Base-by-base conservation (phyloP, 2,888 invertebrate species). In the Noctua janthina region DNA sequence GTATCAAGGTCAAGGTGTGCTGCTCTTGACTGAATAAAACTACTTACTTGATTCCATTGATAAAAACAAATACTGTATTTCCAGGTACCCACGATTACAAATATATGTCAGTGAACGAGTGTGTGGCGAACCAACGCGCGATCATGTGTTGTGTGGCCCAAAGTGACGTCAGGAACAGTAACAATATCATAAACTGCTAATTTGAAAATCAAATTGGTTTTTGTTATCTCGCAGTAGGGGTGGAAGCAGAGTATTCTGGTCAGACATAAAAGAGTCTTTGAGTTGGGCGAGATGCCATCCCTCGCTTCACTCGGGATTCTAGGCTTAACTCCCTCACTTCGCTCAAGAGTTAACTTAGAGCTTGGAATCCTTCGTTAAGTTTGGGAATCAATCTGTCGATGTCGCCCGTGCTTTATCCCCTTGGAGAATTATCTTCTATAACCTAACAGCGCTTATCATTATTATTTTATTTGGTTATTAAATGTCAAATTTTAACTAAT, bases 381-480 rank as follows among this genome's bases (percentile, higher is more conserved):
- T 56, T 23, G 54, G 54, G 23, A 56, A 56, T 56, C 8, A 23
- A 56, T 56, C 4, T 5, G 39, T 39, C 39, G 39, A 56, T 8
- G 23, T 23, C 54, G 2, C 8, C 0, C 29, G 15, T 62, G 10
- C 43, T 43, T 43, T 43, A 43, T 7, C 7, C 29, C 62, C 20
- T 66, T 64, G 8, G 43, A 8, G 43, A 43, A 43, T 43, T 3
- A 66, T 17, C 64, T 64, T 20, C 10, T 64, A 71, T 8, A 43
- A 49, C 68, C 49, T 68, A 54, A 39, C 54, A 72, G 15, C 29
- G n/a, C 29, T 46, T 66, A 73, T 62, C 56, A 43, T 59, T 69
- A 72, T 59, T 56, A 56, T 10, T 56, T 54, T 10, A 59, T 29
- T 23, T n/a, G 11, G n/a, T 56, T 59, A 11, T 11, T 11, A n/a